These are phyloP conservation scores for Thaumetopoea pityocampa DNA, from an alignment of 1,140 invertebrate species.

Conservation along the genomic window DNA sequence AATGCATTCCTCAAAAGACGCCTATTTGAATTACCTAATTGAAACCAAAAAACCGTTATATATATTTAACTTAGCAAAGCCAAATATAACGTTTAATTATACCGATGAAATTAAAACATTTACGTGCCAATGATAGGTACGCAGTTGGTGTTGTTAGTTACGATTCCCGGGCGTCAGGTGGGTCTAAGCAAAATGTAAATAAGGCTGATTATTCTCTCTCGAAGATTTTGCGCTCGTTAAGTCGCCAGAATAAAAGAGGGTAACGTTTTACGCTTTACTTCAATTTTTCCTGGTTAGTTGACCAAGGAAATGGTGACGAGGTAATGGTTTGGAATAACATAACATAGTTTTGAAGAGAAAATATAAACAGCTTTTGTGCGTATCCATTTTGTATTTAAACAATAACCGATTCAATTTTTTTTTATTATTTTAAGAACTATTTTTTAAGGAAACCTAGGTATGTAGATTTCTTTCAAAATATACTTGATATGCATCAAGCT, in stretches of 20 bases:
- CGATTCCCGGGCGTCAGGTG: slow-evolving; percentile 29
- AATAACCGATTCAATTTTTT: no score
- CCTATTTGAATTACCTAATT: no score
- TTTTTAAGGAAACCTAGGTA: no score
- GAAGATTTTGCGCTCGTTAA: slow-evolving; percentile 36
- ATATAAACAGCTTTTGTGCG: no score
- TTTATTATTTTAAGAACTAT: no score
- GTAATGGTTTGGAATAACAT: no score
- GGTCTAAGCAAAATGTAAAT: slow-evolving; percentile 40
- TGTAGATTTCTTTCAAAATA: no score
- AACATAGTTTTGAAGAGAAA: no score
- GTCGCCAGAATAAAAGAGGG: slow-evolving; percentile 30
- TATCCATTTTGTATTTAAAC: no score
- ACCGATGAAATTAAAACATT: slow-evolving; percentile 19
- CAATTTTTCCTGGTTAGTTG: slow-evolving; percentile 7
- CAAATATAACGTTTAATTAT: slow-evolving; percentile 9
- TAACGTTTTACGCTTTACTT: slow-evolving; percentile 34
- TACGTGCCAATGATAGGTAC: slow-evolving; percentile 17
- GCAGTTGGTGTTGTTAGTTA: slow-evolving; percentile 2
- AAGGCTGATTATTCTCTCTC: slow-evolving; percentile 36
- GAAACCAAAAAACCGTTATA: no score
- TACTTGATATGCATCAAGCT: no score
- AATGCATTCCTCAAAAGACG: no score
- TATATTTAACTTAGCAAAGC: slow-evolving; percentile 1
- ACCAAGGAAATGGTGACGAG: neutral